Percentiles rank a stretch among this genome's conserved stretches.
These are phyloP conservation scores for Parthenolecanium corni DNA, from an alignment of 2,888 invertebrate species.

Conservation along the genomic window DNA sequence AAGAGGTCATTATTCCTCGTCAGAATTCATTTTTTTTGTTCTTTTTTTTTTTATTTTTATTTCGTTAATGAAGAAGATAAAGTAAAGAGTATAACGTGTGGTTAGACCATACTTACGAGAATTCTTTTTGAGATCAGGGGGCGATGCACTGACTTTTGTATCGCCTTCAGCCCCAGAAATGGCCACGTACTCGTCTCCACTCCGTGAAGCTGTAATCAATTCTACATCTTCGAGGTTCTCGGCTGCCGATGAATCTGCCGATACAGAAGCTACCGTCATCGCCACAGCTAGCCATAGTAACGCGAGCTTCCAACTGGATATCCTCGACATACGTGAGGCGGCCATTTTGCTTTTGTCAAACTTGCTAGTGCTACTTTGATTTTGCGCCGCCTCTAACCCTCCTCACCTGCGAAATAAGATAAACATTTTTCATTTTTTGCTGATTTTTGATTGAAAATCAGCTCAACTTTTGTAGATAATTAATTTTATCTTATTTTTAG, in stretches of 20 bases:
- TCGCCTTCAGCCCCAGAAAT: constrained; percentile 5
- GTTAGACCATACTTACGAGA: constrained; percentile 4
- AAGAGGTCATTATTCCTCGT: background rate
- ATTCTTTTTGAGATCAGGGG: constrained; percentile 24
- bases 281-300: constrained; percentile 1
- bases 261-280: background rate
- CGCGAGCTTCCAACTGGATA: constrained; percentile 3
- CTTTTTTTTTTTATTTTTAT: no score
- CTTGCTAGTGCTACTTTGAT: background rate
- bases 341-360: constrained; percentile 4
- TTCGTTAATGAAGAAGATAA: background rate
- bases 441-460: no score
- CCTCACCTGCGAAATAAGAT: constrained; percentile 15
- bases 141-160: background rate
- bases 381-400: constrained; percentile 14
- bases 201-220: constrained; percentile 7
- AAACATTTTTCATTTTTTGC: no score
- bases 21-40: background rate
- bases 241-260: background rate
- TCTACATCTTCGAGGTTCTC: constrained; percentile 14
- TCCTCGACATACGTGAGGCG: constrained; percentile 26
- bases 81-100: background rate
- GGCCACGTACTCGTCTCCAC: constrained; percentile 8
- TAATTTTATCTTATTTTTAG: no score
- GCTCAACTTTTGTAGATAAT: no score